Evolutionary conservation across 2,797 vertebrate genomes (phyloP).

Genomic region (Esox masquinongy): DNA sequence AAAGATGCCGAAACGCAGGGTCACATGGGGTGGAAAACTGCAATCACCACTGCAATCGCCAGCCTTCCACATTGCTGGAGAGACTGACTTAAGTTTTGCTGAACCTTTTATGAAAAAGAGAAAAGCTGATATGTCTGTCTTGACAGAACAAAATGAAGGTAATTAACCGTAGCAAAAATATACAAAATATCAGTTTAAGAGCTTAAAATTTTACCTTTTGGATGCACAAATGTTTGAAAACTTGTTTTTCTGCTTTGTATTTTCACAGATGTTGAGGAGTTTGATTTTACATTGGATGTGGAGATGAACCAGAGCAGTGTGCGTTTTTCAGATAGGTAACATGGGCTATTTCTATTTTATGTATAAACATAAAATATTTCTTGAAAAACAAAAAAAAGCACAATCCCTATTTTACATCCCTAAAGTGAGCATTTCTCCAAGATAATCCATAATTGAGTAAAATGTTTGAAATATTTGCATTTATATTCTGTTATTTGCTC

Average conservation of each 20-base stretch:
- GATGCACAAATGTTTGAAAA: background rate
- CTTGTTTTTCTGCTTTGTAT: background rate
- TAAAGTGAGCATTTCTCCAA: too few relatives aligned
- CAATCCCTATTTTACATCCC: background rate
- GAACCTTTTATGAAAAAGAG: constrained; percentile 55
- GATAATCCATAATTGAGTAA: too few relatives aligned
- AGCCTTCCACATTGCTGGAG: constrained; percentile 33
- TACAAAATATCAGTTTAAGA: background rate
- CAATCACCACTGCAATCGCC: background rate
- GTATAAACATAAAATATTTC: too few relatives aligned
- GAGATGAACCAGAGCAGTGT: constrained; percentile 60
- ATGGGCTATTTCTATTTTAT: too few relatives aligned
- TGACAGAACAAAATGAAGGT: constrained; percentile 63
- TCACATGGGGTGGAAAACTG: constrained; percentile 92
- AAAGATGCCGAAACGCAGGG: constrained; percentile 87
- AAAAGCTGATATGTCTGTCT: constrained; percentile 56
- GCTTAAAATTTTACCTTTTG: background rate
- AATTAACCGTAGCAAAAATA: background rate
- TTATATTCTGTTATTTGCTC: too few relatives aligned
- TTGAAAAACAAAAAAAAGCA: background rate
- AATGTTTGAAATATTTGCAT: too few relatives aligned
- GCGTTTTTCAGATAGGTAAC: constrained; percentile 66
- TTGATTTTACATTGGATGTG: constrained; percentile 59
- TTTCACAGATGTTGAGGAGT: constrained; percentile 66
- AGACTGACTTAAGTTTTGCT: constrained; percentile 61